Conservation (phyloP, 2,113 vertebrate species). For the Erinaceus europaeus region DNA sequence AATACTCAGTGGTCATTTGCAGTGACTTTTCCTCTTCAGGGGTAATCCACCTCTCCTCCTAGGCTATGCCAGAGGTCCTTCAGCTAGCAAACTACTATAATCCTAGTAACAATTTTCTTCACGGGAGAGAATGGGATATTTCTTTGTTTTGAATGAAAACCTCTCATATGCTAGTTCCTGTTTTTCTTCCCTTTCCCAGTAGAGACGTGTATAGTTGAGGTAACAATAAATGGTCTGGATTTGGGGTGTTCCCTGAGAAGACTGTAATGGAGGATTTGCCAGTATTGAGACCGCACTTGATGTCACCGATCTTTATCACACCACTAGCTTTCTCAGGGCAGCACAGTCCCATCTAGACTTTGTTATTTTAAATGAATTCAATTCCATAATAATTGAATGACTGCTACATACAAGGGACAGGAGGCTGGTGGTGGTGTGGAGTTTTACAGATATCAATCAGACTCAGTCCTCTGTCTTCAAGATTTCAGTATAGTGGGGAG, state of each 20-base stretch:
- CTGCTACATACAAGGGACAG: too few species aligned
- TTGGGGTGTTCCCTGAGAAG: neutral
- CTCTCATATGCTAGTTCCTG: neutral
- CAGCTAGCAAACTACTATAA: neutral
- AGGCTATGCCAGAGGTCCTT: neutral
- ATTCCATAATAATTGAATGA: neutral
- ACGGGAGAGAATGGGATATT: neutral
- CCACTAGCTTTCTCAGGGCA: neutral
- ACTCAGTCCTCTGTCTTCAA: neutral
- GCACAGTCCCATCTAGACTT: neutral
- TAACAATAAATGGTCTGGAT: neutral
- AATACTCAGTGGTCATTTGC: rapidly evolving
- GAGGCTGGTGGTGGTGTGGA: neutral
- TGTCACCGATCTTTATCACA: neutral
- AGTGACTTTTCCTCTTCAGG: neutral
- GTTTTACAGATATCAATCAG: neutral
- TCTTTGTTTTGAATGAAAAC: neutral
- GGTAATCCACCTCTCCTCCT: rapidly evolving
- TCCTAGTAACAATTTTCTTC: neutral
- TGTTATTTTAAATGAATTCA: neutral
- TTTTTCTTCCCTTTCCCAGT: neutral
- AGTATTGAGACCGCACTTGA: neutral
- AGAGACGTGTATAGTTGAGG: neutral
- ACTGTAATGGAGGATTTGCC: too few species aligned
- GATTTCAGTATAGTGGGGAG: neutral